Evolutionary conservation across 2,797 vertebrate species (phyloP), one percentile per base, ranked within the genome.

Genomic region (Myotis planiceps): DNA sequence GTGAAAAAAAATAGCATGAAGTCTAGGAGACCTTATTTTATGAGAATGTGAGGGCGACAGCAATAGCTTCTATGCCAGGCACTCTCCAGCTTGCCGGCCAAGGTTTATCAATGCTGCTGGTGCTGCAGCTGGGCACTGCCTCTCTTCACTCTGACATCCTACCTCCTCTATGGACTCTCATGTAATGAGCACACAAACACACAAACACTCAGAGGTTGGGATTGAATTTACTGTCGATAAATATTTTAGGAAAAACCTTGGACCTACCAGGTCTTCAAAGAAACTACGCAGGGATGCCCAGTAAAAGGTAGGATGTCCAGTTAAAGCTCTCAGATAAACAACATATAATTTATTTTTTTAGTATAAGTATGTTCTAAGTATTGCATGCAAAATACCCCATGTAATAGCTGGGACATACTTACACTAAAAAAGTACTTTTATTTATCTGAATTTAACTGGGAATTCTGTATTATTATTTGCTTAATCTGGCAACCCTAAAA

Each of bases 391-490:
- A 92, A 84, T 32, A 90, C 29, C 12, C 37, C 42, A 23, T 42
- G 45, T 32, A 86, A 39, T 88, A 80, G 27, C 23, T 71, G 72
- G 80, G 39, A 84, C 25, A 45, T n/a, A 81, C 9, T 68, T 63
- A 23, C 4, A 93, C 29, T 32, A 82, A 89, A 81, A 49, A 91
- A 49, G 68, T 3, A 68, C 15, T 82, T 75, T 15, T 84, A 8
- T 39, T 92, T 69, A 75, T 92, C 39, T 81, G 53, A 92, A 89
- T 32, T 45, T 51, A 96, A 51, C 19, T 66, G 71, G 74, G 42
- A 29, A 75, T 14, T 34, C 80, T 66, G 0, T 18, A 49, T 37
- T 92, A 88, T 91, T 55, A 88, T 39, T 60, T 79, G 71, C 25
- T 79, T 63, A 6, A 42, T 84, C 39, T 68, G 47, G 39, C 34